phyloP scores from a whole-genome alignment of 64 coral and sea anemone genomes.

The Trachythela sp. region DNA sequence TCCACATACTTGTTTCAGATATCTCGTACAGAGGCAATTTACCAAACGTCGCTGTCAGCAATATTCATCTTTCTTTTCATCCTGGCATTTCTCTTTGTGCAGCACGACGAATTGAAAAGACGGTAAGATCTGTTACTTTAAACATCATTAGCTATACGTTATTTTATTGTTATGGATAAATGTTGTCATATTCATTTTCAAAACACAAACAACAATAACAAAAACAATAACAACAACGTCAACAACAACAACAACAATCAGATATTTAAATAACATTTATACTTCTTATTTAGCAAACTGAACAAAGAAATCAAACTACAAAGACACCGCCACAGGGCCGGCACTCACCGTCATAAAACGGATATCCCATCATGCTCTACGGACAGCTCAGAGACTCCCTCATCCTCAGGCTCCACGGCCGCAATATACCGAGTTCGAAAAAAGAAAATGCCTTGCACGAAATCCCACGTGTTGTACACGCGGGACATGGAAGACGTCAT shows the following conservation, averaged over 20 bases:
- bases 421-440: constrained; percentile 21
- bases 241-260: no score
- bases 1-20: background rate
- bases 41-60: background rate
- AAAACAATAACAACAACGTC: no score
- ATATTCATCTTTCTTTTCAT: background rate
- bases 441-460: constrained; percentile 59
- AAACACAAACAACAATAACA: no score
- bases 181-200: no score
- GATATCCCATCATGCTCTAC: background rate
- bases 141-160: background rate
- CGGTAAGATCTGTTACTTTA: background rate
- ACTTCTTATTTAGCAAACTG: background rate
- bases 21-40: background rate
- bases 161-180: no score
- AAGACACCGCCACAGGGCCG: background rate
- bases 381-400: background rate
- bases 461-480: constrained; percentile 9
- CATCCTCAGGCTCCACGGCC: background rate
- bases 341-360: background rate
- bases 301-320: background rate
- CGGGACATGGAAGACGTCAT: constrained; percentile 49
- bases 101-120: background rate
- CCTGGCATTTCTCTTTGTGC: background rate
- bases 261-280: background rate